Evolutionary conservation across 2,797 vertebrate genomes (phyloP), one percentile per base, ranked within the genome.

Genomic region (Lerista edwardsae): DNA sequence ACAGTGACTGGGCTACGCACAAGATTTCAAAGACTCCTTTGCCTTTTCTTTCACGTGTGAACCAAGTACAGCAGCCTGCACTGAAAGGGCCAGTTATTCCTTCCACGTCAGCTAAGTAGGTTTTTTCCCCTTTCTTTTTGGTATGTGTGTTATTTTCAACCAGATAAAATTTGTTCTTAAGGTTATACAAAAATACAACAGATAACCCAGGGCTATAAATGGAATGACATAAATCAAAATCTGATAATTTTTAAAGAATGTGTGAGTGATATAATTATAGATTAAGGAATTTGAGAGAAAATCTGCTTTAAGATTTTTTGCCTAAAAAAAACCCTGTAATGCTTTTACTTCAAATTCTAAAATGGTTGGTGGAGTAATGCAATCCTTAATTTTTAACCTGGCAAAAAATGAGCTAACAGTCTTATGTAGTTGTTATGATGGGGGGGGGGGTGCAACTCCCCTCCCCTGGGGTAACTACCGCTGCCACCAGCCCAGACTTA

Each of bases 61-160:
- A 0, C 23, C 11, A 21, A 25, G 25, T 3, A 0, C 25, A 47
- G 51, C 21, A 41, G 39, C 19, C 73, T 65, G 6, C 6, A 79
- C 64, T n/a, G 39, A 34, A 19, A 44, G 29, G 27, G n/a, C 55
- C 25, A 76, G 19, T 5, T 72, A 23, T 29, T 3, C 9, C 39
- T 68, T 75, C 78, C 9, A 8, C 36, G n/a, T 59, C 61, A 78
- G 25, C 4, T 64, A 82, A 71, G 61, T 3, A 55, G 3, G 79
- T 79, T 29, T 15, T 0, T 27, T 62, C 47, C 47, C 47, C 47
- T 6, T 21, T 57, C 15, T 21, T 59, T 59, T 59, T 59, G 2
- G 0, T 71, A 59, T 61, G 85, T 87, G 55, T 79, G 55, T 79
- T 74, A 75, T 2, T 87, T 79, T 61, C 41, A 21, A 73, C 5